These are phyloP conservation scores for Scaptomyza polygonia DNA, from an alignment of 2,888 invertebrate genomes.

Conservation along the genomic window DNA sequence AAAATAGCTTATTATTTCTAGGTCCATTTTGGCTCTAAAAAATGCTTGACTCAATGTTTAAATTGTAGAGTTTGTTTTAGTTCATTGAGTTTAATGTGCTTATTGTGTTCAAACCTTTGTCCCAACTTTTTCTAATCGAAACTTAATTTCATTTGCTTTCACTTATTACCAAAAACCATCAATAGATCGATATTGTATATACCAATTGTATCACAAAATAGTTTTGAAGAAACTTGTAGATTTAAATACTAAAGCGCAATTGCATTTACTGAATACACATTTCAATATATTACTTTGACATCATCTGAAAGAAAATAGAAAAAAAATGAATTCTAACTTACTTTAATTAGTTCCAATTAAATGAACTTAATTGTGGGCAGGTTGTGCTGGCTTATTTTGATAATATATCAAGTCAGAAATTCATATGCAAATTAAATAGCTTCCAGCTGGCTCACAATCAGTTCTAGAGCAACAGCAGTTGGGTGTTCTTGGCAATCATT, in stretches of 20 bases:
- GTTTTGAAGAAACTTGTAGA: too few relatives aligned
- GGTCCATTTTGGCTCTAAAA: too few relatives aligned
- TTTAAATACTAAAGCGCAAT: too few relatives aligned
- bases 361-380: conserved; percentile 13
- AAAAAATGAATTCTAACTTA: not conserved
- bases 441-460: conserved; percentile 29
- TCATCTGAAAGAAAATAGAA: too few relatives aligned
- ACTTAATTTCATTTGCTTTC: too few relatives aligned
- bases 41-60: too few relatives aligned
- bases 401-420: conserved; percentile 45
- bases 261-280: not conserved
- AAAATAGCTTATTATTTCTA: too few relatives aligned
- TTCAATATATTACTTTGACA: not conserved
- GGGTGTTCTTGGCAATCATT: conserved; percentile 3
- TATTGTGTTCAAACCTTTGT: not conserved
- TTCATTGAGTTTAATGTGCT: too few relatives aligned
- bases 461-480: not conserved
- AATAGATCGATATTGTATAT: not conserved
- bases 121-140: too few relatives aligned
- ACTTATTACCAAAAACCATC: too few relatives aligned
- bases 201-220: not conserved
- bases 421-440: conserved; percentile 55
- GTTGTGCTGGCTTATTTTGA: conserved; percentile 8
- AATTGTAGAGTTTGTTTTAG: too few relatives aligned
- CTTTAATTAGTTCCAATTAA: not conserved